These are phyloP conservation scores for Podarcis cretensis DNA, from an alignment of 2,113 vertebrate genomes.

Conservation along the genomic window DNA sequence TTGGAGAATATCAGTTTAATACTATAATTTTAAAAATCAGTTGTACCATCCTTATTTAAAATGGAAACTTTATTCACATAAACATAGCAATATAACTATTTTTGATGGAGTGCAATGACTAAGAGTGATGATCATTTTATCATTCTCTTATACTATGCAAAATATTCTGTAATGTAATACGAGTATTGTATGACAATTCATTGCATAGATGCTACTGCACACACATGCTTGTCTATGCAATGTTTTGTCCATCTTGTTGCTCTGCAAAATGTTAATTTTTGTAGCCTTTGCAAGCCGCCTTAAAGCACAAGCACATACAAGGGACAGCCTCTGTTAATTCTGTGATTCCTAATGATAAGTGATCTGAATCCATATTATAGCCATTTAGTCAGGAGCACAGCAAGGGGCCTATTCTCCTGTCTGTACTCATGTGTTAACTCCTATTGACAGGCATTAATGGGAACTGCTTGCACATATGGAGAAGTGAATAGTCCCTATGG, in stretches of 20 bases:
- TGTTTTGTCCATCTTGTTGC: not conserved
- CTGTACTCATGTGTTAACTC: slow-evolving; percentile 59
- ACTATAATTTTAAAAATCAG: not conserved
- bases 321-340: slow-evolving; percentile 29
- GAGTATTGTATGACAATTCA: not conserved
- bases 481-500: slow-evolving; percentile 56
- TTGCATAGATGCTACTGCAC: not conserved
- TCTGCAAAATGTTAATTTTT: not conserved
- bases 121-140: not conserved
- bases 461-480: slow-evolving; percentile 51
- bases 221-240: not conserved
- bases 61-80: not conserved
- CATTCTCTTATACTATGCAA: not conserved
- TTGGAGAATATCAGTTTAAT: not conserved
- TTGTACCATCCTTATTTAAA: not conserved
- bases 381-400: slow-evolving; percentile 56
- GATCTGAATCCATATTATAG: slow-evolving; percentile 60
- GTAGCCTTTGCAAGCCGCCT: not conserved
- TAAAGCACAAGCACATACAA: slow-evolving; percentile 26
- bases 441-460: slow-evolving; percentile 60
- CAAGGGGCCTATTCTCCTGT: slow-evolving; percentile 65
- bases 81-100: not conserved
- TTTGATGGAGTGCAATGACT: not conserved
- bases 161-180: not conserved
- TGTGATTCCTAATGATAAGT: slow-evolving; percentile 55